These are phyloP conservation scores for Sternotherus odoratus DNA, from an alignment of 2,797 vertebrate genomes.

Conservation along the genomic window DNA sequence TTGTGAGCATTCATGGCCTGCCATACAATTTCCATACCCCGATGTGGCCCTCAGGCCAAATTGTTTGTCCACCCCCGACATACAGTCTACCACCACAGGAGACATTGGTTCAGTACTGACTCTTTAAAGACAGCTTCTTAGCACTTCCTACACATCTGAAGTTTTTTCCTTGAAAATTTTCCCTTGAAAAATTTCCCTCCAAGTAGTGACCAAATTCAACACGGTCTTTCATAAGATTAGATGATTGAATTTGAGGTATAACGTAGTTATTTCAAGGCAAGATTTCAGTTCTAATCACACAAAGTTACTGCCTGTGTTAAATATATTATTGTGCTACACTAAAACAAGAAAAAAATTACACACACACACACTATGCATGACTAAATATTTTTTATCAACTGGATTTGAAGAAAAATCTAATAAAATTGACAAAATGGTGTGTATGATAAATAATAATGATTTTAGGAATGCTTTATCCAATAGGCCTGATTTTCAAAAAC, in stretches of 20 bases:
- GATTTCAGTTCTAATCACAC: not conserved
- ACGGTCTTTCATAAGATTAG: conserved; percentile 1
- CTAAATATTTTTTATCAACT: conserved; percentile 21
- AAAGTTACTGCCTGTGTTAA: not conserved
- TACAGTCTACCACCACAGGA: not conserved
- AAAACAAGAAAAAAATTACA: not conserved
- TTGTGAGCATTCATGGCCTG: no score
- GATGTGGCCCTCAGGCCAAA: no score
- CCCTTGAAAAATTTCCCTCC: not conserved
- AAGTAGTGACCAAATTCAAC: not conserved
- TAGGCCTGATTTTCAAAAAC: not conserved
- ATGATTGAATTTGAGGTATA: not conserved
- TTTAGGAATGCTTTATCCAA: not conserved
- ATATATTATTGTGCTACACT: not conserved
- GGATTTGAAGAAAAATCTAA: not conserved
- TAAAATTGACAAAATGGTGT: conserved; percentile 8
- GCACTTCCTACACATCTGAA: not conserved
- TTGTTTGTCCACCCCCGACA: not conserved
- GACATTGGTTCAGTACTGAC: not conserved
- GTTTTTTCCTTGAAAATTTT: not conserved
- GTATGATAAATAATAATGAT: not conserved
- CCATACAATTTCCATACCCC: no score
- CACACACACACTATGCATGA: not conserved
- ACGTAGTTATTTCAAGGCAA: not conserved
- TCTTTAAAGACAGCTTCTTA: not conserved